Evolutionary conservation across 1,140 invertebrate species (phyloP).

Genomic region (Drosophila nigrodunni): DNA sequence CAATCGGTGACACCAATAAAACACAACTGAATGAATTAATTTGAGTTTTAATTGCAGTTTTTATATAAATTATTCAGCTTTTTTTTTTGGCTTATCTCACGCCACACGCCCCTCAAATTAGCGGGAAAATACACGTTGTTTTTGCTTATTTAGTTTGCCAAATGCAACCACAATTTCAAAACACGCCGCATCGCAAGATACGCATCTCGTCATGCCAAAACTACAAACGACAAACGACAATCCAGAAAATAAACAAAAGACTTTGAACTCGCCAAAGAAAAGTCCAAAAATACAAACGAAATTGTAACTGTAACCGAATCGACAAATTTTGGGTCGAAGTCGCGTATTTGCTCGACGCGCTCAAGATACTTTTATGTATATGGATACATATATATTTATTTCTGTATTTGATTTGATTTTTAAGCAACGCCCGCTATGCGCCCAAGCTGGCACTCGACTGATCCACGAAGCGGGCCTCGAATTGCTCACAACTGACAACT

Average conservation of each 20-base stretch:
- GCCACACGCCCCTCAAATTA: constrained; percentile 37
- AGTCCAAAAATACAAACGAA: constrained; percentile 21
- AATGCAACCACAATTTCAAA: constrained; percentile 56
- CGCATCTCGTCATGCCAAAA: constrained; percentile 22
- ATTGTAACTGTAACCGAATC: constrained; percentile 18
- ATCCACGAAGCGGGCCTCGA: constrained; percentile 14
- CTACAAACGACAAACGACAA: background rate
- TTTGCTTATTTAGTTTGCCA: constrained; percentile 12
- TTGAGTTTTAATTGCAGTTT: background rate
- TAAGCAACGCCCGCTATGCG: constrained; percentile 66
- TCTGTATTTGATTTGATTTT: background rate
- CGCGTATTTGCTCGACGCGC: constrained; percentile 14
- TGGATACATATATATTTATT: too few relatives aligned
- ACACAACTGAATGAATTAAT: background rate
- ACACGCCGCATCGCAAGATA: constrained; percentile 46
- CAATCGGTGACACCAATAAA: constrained; percentile 1
- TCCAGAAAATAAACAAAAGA: constrained; percentile 6
- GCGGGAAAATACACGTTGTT: constrained; percentile 24
- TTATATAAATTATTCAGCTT: background rate
- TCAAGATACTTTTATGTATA: constrained; percentile 1
- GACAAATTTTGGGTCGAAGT: constrained; percentile 17
- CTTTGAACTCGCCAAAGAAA: constrained; percentile 1
- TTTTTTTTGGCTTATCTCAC: constrained; percentile 53
- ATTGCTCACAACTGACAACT: constrained; percentile 44
- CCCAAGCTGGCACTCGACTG: constrained; percentile 74